These are phyloP conservation scores for Drosophila azteca DNA, from an alignment of 1,140 invertebrate species.

Conservation along the genomic window DNA sequence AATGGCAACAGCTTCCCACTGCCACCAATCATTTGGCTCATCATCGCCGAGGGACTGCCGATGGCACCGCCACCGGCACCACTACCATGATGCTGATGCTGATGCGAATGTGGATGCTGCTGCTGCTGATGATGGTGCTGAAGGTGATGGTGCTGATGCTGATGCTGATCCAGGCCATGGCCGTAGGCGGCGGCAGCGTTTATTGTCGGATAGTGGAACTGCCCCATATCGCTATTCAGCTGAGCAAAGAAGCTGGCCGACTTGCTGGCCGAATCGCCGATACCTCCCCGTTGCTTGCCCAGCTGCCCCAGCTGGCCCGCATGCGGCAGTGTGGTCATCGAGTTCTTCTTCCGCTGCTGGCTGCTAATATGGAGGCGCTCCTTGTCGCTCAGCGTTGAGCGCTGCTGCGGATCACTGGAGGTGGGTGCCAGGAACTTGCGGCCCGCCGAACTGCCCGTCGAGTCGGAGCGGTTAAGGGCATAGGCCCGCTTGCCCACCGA, in stretches of 20 bases:
- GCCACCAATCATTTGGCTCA: slow-evolving; percentile 82
- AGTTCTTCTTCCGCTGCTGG: slow-evolving; percentile 79
- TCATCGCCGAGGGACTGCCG: slow-evolving; percentile 76
- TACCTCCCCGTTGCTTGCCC: slow-evolving; percentile 49
- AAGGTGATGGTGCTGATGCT: slow-evolving; percentile 1
- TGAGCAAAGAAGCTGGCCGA: slow-evolving; percentile 62
- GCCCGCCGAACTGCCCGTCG: slow-evolving; percentile 91
- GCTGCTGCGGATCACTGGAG: slow-evolving; percentile 91
- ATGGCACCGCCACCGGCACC: slow-evolving; percentile 20
- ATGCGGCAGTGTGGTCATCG: slow-evolving; percentile 72
- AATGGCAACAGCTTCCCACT: slow-evolving; percentile 68
- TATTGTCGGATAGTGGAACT: slow-evolving; percentile 78
- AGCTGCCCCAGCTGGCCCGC: slow-evolving; percentile 46
- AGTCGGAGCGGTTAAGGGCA: slow-evolving; percentile 88
- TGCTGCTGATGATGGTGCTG: background rate
- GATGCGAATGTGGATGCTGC: slow-evolving; percentile 13
- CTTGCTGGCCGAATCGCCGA: slow-evolving; percentile 32
- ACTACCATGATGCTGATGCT: background rate
- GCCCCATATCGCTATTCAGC: slow-evolving; percentile 66
- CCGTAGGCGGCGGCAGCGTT: slow-evolving; percentile 43
- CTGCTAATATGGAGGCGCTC: slow-evolving; percentile 78
- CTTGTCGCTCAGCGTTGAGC: slow-evolving; percentile 87
- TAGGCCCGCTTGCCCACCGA: slow-evolving; percentile 83
- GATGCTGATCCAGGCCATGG: slow-evolving; percentile 26
- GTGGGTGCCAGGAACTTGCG: slow-evolving; percentile 95